Evolutionary conservation across 2,797 vertebrate species (phyloP).

Genomic region (Echiichthys vipera): DNA sequence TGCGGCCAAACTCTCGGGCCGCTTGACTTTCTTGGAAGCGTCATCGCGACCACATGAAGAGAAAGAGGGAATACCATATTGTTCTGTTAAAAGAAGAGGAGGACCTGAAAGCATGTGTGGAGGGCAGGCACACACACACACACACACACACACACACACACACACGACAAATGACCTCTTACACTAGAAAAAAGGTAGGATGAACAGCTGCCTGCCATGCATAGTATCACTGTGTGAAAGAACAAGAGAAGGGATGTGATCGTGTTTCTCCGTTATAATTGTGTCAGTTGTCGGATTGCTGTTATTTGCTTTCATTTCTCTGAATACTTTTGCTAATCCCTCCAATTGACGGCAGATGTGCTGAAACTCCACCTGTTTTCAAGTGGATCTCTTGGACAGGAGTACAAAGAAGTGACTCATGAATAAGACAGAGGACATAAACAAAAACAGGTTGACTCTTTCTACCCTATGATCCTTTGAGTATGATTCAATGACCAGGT

Average conservation of each 20-base stretch:
- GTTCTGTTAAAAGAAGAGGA: slow-evolving; percentile 60
- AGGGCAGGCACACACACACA: slow-evolving; percentile 27
- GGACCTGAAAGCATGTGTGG: slow-evolving; percentile 41
- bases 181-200: slow-evolving; percentile 28
- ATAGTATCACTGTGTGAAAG: slow-evolving; percentile 27
- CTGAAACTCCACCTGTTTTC: slow-evolving; percentile 43
- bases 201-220: slow-evolving; percentile 52
- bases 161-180: slow-evolving; percentile 55
- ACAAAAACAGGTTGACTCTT: background rate
- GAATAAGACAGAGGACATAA: background rate
- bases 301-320: slow-evolving; percentile 18
- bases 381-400: background rate
- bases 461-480: background rate
- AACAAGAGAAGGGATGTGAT: background rate
- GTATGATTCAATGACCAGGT: background rate
- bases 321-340: background rate
- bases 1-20: slow-evolving; percentile 70
- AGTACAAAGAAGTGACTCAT: slow-evolving; percentile 2
- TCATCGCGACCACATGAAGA: slow-evolving; percentile 79
- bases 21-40: slow-evolving; percentile 79
- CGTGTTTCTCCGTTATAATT: background rate
- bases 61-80: slow-evolving; percentile 71
- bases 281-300: slow-evolving; percentile 6
- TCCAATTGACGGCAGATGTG: slow-evolving; percentile 35
- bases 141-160: slow-evolving; percentile 19